Evolutionary conservation across 1,140 invertebrate species (phyloP).

Genomic region (Heterodera schachtii): DNA sequence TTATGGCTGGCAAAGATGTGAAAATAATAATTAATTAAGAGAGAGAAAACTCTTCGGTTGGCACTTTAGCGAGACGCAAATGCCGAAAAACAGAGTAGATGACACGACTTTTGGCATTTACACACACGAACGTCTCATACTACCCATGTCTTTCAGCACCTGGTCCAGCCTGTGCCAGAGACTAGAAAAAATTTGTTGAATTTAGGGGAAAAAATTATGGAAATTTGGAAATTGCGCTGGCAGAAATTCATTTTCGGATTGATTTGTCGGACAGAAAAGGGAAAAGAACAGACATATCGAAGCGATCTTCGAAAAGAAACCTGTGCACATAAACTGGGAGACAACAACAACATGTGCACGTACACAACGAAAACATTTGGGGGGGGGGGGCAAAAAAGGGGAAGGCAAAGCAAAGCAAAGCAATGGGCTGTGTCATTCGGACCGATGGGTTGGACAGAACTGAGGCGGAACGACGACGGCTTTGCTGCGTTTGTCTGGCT

Average conservation of each 20-base stretch:
- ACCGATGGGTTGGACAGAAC: neutral
- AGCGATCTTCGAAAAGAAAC: neutral
- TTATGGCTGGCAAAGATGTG: neutral
- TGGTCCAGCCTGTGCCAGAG: neutral
- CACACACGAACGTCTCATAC: slow-evolving; percentile 27
- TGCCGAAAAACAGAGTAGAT: slow-evolving; percentile 38
- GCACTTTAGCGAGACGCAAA: slow-evolving; percentile 11
- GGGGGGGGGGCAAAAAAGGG: neutral
- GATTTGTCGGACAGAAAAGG: neutral
- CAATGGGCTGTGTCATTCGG: neutral
- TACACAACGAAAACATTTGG: neutral
- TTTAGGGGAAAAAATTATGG: neutral
- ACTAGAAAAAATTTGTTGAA: neutral
- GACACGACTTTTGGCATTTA: slow-evolving; percentile 26
- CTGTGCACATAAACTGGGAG: neutral
- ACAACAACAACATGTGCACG: neutral
- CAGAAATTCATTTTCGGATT: neutral
- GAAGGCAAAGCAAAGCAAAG: too few relatives aligned
- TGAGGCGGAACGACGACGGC: neutral
- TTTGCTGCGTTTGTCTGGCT: neutral
- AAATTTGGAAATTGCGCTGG: neutral
- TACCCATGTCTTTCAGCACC: slow-evolving; percentile 35
- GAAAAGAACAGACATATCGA: too few relatives aligned
- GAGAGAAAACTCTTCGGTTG: too few relatives aligned
- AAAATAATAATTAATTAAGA: neutral